Evolutionary conservation across 2,113 vertebrate genomes (phyloP).

Genomic region (Lepus europaeus): DNA sequence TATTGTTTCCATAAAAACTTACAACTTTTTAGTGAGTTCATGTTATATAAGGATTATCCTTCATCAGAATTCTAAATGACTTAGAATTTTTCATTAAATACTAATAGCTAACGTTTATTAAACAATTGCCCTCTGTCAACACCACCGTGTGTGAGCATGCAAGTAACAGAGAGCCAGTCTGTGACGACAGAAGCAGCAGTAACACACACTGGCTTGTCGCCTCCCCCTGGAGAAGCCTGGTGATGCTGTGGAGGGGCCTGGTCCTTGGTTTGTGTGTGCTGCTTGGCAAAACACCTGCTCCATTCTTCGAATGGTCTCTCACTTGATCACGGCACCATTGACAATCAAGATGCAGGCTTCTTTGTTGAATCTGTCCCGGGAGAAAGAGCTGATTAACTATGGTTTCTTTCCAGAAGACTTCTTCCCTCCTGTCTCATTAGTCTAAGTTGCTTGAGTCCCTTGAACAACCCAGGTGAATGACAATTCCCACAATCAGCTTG

Average conservation of each 20-base stretch:
- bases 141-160: background rate
- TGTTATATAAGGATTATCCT: background rate
- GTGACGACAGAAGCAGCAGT: background rate
- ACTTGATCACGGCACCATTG: background rate
- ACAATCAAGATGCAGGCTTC: background rate
- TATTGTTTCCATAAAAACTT: background rate
- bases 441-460: background rate
- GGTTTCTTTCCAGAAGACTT: conserved; percentile 12
- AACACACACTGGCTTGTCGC: background rate
- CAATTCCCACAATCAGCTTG: background rate
- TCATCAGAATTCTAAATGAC: background rate
- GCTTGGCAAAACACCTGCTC: background rate
- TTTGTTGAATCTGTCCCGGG: background rate
- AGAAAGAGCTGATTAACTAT: background rate
- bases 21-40: background rate
- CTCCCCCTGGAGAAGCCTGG: background rate
- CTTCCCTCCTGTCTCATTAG: background rate
- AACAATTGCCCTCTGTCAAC: background rate
- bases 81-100: background rate
- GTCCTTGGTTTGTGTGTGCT: background rate
- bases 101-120: background rate
- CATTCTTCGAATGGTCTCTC: background rate
- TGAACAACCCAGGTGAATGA: background rate
- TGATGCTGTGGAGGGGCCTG: background rate
- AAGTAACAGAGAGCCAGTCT: background rate